Evolutionary conservation across 2,888 invertebrate species (phyloP).

Genomic region (Philopedon plagiatum): DNA sequence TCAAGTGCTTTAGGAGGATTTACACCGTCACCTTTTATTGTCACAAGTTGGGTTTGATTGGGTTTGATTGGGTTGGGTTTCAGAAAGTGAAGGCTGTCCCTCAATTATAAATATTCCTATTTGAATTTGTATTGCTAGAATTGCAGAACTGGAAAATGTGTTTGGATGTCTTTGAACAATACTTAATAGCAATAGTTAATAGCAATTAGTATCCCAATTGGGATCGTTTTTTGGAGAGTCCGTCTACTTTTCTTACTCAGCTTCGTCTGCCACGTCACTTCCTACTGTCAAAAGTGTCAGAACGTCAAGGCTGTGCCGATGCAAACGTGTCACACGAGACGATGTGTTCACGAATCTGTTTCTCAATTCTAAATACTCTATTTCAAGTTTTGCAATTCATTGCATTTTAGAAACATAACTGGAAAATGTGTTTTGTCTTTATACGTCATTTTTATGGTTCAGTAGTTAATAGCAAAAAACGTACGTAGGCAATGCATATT

Average conservation of each 20-base stretch:
- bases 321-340: conserved; percentile 60
- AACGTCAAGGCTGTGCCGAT: conserved; percentile 66
- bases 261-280: too few relatives aligned
- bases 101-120: conserved; percentile 13
- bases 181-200: background rate
- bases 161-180: background rate
- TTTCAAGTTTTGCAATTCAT: conserved; percentile 32
- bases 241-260: too few relatives aligned
- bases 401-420: conserved; percentile 3
- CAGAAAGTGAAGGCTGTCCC: conserved; percentile 67
- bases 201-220: too few relatives aligned
- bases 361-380: conserved; percentile 11
- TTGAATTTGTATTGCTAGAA: conserved; percentile 27
- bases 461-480: too few relatives aligned
- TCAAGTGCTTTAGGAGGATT: too few relatives aligned
- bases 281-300: too few relatives aligned
- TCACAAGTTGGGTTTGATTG: too few relatives aligned
- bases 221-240: too few relatives aligned
- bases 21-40: too few relatives aligned
- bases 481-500: too few relatives aligned
- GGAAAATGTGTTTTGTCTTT: background rate
- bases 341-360: conserved; percentile 30
- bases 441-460: background rate
- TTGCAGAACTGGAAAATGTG: background rate
- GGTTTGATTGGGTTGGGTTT: too few relatives aligned